Evolutionary conservation across 2,888 invertebrate genomes (phyloP).

Genomic region (Perizoma flavofasciatum): DNA sequence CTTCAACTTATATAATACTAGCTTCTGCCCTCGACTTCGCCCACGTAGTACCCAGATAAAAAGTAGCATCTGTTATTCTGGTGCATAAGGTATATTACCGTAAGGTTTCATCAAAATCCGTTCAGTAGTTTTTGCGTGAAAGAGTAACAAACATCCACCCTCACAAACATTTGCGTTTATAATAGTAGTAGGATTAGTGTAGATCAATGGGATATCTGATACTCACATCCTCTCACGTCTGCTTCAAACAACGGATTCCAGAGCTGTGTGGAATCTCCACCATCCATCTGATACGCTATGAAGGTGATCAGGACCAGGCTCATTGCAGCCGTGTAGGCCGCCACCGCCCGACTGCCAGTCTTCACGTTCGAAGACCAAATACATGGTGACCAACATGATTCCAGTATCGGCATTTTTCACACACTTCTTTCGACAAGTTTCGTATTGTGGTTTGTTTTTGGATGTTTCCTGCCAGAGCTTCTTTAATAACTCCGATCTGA

Average conservation of each 20-base stretch:
- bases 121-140: too few species aligned
- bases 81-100: too few species aligned
- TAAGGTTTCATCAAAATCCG: too few species aligned
- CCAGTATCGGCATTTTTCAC: conserved; percentile 87
- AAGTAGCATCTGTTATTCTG: too few species aligned
- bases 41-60: too few species aligned
- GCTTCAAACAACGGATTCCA: conserved; percentile 96
- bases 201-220: not conserved
- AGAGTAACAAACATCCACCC: too few species aligned
- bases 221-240: conserved; percentile 90
- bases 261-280: conserved; percentile 95
- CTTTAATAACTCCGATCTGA: conserved; percentile 6
- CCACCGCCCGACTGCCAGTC: conserved; percentile 90
- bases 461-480: not conserved
- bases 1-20: too few species aligned
- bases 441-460: not conserved
- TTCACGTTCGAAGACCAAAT: conserved; percentile 92
- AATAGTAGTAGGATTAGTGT: too few species aligned
- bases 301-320: conserved; percentile 89
- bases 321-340: conserved; percentile 90
- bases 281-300: conserved; percentile 89
- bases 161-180: too few species aligned
- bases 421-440: not conserved
- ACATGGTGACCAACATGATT: conserved; percentile 94
- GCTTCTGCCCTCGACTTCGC: too few species aligned